Conservation (phyloP, 2,113 vertebrate species). For the Lepisosteus oculatus region DNA sequence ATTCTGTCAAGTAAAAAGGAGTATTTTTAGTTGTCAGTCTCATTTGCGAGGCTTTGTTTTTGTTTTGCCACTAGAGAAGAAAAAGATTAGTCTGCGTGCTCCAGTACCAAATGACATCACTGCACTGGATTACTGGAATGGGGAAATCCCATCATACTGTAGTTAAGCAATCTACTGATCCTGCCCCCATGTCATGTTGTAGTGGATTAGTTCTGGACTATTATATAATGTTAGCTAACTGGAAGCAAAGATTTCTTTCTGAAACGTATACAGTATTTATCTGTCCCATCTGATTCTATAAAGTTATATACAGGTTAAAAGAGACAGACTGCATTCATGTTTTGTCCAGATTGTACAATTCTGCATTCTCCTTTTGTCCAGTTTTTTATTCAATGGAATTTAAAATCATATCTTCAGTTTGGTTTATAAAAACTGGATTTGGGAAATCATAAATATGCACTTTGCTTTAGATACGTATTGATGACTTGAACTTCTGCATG, state of each 20-base stretch:
- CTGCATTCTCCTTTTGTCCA: too few relatives aligned
- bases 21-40: not conserved
- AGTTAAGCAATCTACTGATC: not conserved
- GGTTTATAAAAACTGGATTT: too few relatives aligned
- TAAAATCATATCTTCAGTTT: too few relatives aligned
- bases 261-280: not conserved
- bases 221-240: not conserved
- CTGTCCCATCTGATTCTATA: not conserved
- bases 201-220: not conserved
- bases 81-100: conserved; percentile 7
- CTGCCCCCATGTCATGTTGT: not conserved
- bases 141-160: conserved; percentile 6
- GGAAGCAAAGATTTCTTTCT: not conserved
- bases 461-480: too few relatives aligned
- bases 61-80: not conserved
- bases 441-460: too few relatives aligned
- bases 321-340: too few relatives aligned
- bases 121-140: not conserved
- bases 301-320: not conserved
- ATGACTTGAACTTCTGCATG: too few relatives aligned
- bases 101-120: not conserved
- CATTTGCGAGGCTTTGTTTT: conserved; percentile 5
- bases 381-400: too few relatives aligned
- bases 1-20: not conserved
- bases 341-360: too few relatives aligned